Conservation (phyloP, 2,797 vertebrate species). For the Otolemur crassicaudatus region DNA sequence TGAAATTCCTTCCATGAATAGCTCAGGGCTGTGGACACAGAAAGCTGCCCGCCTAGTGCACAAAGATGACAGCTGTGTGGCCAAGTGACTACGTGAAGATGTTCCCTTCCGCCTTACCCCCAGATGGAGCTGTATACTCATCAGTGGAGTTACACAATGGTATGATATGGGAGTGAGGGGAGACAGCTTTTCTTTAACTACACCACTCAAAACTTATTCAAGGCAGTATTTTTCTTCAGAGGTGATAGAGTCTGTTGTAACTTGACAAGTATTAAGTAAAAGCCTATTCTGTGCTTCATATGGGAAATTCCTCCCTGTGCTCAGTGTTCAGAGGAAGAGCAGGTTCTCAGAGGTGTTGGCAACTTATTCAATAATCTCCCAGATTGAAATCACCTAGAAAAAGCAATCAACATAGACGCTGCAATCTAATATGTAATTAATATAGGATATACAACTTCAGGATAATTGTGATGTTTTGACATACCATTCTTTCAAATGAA, state of each 20-base stretch:
- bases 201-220: constrained; percentile 3
- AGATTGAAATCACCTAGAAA: constrained; percentile 54
- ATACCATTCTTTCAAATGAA: not conserved
- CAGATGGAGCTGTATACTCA: constrained; percentile 63
- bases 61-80: not conserved
- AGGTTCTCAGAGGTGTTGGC: not conserved
- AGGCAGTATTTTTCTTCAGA: constrained; percentile 42
- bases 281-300: not conserved
- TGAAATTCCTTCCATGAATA: not conserved
- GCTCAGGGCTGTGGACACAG: not conserved
- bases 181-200: not conserved
- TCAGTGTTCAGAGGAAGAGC: not conserved
- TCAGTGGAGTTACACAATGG: not conserved
- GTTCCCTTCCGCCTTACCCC: constrained; percentile 47
- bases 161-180: not conserved
- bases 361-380: not conserved
- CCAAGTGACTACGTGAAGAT: not conserved
- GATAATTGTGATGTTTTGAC: not conserved
- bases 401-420: not conserved
- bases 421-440: not conserved
- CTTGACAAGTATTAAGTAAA: constrained; percentile 25
- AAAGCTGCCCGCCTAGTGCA: not conserved
- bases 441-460: not conserved
- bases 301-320: not conserved
- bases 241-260: not conserved